phyloP scores from a whole-genome alignment of 2,797 vertebrate species.

The Pelodytes ibericus region DNA sequence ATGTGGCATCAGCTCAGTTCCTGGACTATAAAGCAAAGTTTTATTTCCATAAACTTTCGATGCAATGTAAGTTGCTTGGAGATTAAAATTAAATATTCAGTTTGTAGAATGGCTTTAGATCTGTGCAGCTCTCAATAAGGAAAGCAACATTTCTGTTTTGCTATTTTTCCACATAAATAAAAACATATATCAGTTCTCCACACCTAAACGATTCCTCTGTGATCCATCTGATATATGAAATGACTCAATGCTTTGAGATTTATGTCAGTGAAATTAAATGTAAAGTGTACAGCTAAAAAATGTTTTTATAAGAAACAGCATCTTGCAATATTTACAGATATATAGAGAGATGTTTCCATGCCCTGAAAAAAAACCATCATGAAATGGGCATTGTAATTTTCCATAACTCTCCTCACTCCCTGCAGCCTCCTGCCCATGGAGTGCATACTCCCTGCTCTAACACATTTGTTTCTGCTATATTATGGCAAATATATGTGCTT shows the following conservation, averaged over 20 bases:
- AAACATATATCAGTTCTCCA: background rate
- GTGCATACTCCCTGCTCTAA: no score
- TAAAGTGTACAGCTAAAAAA: background rate
- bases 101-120: constrained; percentile 10
- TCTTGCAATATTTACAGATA: background rate
- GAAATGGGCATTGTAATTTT: no score
- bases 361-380: no score
- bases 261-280: background rate
- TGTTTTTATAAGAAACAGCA: background rate
- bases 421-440: no score
- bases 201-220: background rate
- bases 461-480: no score
- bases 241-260: background rate
- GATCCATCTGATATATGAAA: background rate
- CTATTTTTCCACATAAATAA: background rate
- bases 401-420: no score
- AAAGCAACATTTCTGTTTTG: background rate
- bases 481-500: no score
- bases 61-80: background rate
- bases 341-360: no score
- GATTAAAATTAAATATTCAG: constrained; percentile 7
- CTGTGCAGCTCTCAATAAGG: background rate
- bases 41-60: background rate
- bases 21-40: background rate
- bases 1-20: background rate